Base-by-base conservation (phyloP, 2,888 invertebrate species). In the Hypomecis punctinalis region DNA sequence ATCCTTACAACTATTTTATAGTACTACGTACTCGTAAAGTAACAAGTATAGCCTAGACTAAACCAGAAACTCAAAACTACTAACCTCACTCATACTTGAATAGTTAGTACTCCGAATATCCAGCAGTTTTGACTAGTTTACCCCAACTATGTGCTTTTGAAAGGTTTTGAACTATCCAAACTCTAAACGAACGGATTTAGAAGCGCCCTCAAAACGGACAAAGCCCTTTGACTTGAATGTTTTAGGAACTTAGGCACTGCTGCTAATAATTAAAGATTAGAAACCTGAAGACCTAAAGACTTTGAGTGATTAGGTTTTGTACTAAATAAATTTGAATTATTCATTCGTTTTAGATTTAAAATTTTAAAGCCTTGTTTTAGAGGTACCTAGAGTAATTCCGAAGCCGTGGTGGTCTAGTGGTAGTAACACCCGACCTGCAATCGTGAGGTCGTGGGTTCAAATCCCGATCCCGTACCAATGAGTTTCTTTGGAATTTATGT, bases 41-140 rank as follows among this genome's bases (percentile, higher is more conserved):
- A n/a, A 35, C 36, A 48, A 8, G 43, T 43, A 61, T 55, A 61
- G 7, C 46, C 7, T 49, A 23, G 63, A 60, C 55, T 55, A 61
- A 8, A 39, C 7, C 43, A 23, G 63, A 60, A 71, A 71, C 73
- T 74, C 40, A 70, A 74, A 68, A 60, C 59, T 70, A 70, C 68
- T 73, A 72, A 76, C 73, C 63, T 57, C 72, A 72, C 60, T 69
- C 73, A 69, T 70, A 72, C 66, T 62, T 52, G 67, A 72, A 77
- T 79, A 78, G 80, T 79, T 81, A 75, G 74, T 74, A 77, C 78
- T 80, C 77, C 76, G 78, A 79, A 82, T 78, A 79, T 79, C 74
- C 10, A 73, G 75, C 67, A 73, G 76, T 77, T 76, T 74, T 72
- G 76, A 79, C 78, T 74, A 77, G 76, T 79, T 78, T 56, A 67